These are phyloP conservation scores for Myrmecobius fasciatus DNA, from an alignment of 2,113 vertebrate genomes.

Conservation along the genomic window DNA sequence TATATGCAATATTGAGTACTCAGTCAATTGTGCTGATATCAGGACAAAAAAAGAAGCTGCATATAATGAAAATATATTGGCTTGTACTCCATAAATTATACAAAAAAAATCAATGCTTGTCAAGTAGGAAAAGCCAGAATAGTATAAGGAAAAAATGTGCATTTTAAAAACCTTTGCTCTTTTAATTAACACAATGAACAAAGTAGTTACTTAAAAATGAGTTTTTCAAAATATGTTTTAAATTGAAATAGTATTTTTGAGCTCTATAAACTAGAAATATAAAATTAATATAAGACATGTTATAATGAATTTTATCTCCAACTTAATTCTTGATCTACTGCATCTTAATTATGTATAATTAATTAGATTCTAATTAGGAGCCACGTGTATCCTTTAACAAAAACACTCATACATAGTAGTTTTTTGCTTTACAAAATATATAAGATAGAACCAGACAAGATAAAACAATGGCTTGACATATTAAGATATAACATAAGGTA, in stretches of 20 bases:
- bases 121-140: slow-evolving; percentile 38
- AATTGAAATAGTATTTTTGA: neutral
- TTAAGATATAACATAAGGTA: neutral
- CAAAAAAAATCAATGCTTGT: slow-evolving; percentile 55
- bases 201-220: neutral
- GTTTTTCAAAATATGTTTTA: slow-evolving; percentile 7
- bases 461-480: neutral
- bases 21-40: slow-evolving; percentile 46
- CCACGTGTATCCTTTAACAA: neutral
- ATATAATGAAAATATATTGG: slow-evolving; percentile 48
- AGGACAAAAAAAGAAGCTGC: slow-evolving; percentile 57
- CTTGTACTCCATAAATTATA: slow-evolving; percentile 38
- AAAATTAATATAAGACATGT: neutral
- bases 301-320: neutral
- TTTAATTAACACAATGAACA: slow-evolving; percentile 22
- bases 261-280: neutral
- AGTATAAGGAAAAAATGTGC: neutral
- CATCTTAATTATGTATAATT: neutral
- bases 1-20: slow-evolving; percentile 1
- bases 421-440: neutral
- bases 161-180: slow-evolving; percentile 25
- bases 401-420: neutral
- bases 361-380: neutral
- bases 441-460: neutral
- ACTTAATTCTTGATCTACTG: neutral